A percentile compares a stretch with the other conserved stretches of the same genome.
Evolutionary conservation across 2,113 vertebrate species (phyloP).

Genomic region (Motacilla tschutschensis): DNA sequence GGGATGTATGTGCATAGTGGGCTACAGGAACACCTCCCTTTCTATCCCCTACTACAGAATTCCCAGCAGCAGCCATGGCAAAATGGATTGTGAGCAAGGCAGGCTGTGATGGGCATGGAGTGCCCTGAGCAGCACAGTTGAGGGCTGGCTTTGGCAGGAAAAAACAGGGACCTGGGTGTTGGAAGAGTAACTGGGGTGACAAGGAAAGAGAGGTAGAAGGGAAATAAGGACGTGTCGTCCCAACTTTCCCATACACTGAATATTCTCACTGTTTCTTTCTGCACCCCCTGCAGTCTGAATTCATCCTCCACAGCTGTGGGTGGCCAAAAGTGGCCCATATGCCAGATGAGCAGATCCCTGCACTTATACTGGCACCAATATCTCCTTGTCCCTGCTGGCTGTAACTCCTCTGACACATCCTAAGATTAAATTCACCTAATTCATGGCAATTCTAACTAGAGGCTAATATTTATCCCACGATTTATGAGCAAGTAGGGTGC

Average conservation of each 20-base stretch:
- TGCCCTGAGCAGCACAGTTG: not conserved
- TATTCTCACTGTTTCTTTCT: not conserved
- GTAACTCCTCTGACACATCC: not conserved
- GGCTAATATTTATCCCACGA: not conserved
- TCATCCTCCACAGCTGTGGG: not conserved
- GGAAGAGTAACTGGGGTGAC: not conserved
- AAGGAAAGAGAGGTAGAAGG: not conserved
- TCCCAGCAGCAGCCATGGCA: not conserved
- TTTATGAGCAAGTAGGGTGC: not conserved
- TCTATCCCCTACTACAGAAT: not conserved
- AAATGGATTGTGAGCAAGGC: not conserved
- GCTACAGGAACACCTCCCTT: not conserved
- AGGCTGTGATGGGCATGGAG: rapidly evolving
- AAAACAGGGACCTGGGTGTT: not conserved
- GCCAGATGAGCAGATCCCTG: not conserved
- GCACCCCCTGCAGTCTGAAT: not conserved
- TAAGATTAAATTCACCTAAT: not conserved
- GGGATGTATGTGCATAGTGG: not conserved
- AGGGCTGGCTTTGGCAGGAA: not conserved
- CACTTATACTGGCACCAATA: rapidly evolving
- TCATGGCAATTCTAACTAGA: not conserved
- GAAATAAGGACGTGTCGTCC: not conserved
- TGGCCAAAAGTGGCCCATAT: not conserved
- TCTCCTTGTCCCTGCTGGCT: not conserved
- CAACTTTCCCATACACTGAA: not conserved